Evolutionary conservation across 1,140 invertebrate genomes (phyloP).

Genomic region (Linepithema humile): DNA sequence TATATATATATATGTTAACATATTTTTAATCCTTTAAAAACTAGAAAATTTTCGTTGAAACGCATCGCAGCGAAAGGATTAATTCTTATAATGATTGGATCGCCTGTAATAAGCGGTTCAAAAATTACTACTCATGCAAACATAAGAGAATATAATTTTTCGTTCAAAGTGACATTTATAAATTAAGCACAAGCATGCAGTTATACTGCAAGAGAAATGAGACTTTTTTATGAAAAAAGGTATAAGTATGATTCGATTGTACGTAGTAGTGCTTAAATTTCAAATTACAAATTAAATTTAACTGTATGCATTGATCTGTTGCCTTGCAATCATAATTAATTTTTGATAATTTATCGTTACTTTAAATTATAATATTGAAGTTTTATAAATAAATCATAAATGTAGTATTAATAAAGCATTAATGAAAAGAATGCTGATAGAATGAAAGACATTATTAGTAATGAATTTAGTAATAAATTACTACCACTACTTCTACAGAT

Average conservation of each 20-base stretch:
- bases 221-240: neutral
- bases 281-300: conserved; percentile 1
- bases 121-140: conserved; percentile 80
- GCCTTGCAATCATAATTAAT: neutral
- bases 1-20: no score
- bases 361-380: conserved; percentile 2
- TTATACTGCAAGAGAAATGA: conserved; percentile 23
- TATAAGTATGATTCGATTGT: neutral
- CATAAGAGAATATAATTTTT: conserved; percentile 25
- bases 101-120: conserved; percentile 78
- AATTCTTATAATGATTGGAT: conserved; percentile 76
- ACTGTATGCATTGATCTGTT: neutral
- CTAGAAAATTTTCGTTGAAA: no score
- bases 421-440: conserved; percentile 37
- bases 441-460: conserved; percentile 50
- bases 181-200: conserved; percentile 67
- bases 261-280: neutral
- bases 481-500: conserved; percentile 24
- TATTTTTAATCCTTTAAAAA: no score
- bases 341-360: neutral
- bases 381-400: conserved; percentile 6
- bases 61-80: no score
- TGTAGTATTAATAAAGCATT: conserved; percentile 50
- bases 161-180: conserved; percentile 26
- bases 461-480: conserved; percentile 55